Conservation (phyloP, 1,140 invertebrate species). For the Musca vetustissima region DNA sequence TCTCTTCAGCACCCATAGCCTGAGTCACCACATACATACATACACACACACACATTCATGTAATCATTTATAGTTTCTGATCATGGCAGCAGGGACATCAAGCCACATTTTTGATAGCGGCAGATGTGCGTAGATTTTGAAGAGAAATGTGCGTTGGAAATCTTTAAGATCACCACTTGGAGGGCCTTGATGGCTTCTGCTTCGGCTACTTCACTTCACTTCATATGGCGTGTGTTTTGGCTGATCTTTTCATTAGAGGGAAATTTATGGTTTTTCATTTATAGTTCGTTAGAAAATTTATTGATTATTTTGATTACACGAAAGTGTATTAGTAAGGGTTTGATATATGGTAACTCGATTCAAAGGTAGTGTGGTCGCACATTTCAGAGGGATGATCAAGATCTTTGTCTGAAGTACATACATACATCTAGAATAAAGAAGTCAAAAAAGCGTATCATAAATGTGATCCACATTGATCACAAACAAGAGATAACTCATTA, state of each 20-base stretch:
- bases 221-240: neutral
- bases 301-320: slow-evolving; percentile 13
- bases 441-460: no score
- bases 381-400: no score
- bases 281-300: slow-evolving; percentile 8
- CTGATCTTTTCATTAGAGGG: slow-evolving; percentile 4
- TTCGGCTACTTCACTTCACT: neutral
- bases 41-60: no score
- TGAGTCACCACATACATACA: neutral
- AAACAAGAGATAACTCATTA: no score
- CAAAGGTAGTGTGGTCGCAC: no score
- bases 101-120: neutral
- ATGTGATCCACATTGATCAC: no score
- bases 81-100: no score
- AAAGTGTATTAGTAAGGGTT: slow-evolving; percentile 9
- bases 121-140: neutral
- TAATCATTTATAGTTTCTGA: no score
- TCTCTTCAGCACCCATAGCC: neutral
- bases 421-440: no score
- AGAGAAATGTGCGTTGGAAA: neutral
- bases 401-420: no score
- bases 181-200: no score
- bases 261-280: slow-evolving; percentile 5
- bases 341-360: neutral
- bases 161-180: slow-evolving; percentile 3